Conservation (phyloP, 2,888 invertebrate genomes). For the Actias luna region DNA sequence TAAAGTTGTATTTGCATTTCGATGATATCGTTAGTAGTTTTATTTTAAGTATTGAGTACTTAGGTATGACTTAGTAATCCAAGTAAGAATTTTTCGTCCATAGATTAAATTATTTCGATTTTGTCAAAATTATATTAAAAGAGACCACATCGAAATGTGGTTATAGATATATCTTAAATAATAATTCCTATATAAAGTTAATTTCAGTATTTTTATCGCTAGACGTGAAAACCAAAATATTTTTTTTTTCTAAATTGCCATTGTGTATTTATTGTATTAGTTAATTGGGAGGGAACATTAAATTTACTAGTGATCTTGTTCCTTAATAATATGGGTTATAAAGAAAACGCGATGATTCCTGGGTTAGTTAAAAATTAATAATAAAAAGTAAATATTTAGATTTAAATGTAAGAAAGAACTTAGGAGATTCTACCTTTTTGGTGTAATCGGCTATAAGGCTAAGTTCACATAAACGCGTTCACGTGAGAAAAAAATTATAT, state of each 20-base stretch:
- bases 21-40: background rate
- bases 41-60: slow-evolving; percentile 13
- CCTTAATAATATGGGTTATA: background rate
- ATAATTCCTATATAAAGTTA: slow-evolving; percentile 4
- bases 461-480: too few species aligned
- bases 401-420: background rate
- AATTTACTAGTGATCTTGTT: background rate
- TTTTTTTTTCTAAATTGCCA: slow-evolving; percentile 6
- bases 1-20: background rate
- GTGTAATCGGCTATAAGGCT: background rate
- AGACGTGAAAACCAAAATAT: slow-evolving; percentile 13
- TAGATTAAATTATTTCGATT: slow-evolving; percentile 8
- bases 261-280: slow-evolving; percentile 9
- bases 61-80: slow-evolving; percentile 10
- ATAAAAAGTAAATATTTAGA: background rate
- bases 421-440: background rate
- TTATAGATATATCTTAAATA: background rate
- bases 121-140: background rate
- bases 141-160: background rate
- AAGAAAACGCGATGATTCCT: background rate
- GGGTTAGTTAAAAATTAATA: background rate
- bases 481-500: too few species aligned
- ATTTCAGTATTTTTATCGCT: slow-evolving; percentile 9
- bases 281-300: background rate
- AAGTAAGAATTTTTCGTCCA: slow-evolving; percentile 4